Evolutionary conservation across 2,113 vertebrate genomes (phyloP).

Genomic region (Ploceus nigricollis): DNA sequence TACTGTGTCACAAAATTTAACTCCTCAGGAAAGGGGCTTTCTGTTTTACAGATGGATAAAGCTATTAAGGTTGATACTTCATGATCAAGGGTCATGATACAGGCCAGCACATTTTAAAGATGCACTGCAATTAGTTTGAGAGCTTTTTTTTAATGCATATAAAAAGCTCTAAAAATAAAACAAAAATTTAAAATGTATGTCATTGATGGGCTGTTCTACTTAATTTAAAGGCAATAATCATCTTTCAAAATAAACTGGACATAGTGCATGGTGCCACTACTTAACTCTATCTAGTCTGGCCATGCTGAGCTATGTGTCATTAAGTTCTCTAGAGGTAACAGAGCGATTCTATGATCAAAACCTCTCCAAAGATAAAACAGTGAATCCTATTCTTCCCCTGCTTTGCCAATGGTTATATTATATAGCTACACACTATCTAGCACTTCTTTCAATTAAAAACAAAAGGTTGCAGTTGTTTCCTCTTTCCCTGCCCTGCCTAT

Average conservation of each 20-base stretch:
- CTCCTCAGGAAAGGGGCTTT: neutral
- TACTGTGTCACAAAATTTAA: neutral
- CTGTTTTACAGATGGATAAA: neutral
- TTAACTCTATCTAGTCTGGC: neutral
- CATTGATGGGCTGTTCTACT: neutral
- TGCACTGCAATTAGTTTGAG: neutral
- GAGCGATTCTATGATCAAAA: neutral
- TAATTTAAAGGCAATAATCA: neutral
- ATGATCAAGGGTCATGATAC: neutral
- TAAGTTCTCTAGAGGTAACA: neutral
- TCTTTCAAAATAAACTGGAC: neutral
- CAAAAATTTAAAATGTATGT: neutral
- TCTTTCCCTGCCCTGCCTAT: neutral
- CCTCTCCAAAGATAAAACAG: neutral
- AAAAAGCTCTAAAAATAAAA: neutral
- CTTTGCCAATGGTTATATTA: neutral
- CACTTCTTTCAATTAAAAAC: neutral
- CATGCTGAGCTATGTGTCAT: neutral
- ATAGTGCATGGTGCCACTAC: neutral
- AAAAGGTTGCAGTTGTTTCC: neutral
- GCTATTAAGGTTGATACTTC: neutral
- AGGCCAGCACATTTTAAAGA: neutral
- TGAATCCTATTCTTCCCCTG: neutral
- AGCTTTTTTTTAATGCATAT: neutral
- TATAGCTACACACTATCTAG: neutral